These are phyloP conservation scores for Pelobates fuscus DNA, from an alignment of 2,113 vertebrate genomes.

Conservation along the genomic window DNA sequence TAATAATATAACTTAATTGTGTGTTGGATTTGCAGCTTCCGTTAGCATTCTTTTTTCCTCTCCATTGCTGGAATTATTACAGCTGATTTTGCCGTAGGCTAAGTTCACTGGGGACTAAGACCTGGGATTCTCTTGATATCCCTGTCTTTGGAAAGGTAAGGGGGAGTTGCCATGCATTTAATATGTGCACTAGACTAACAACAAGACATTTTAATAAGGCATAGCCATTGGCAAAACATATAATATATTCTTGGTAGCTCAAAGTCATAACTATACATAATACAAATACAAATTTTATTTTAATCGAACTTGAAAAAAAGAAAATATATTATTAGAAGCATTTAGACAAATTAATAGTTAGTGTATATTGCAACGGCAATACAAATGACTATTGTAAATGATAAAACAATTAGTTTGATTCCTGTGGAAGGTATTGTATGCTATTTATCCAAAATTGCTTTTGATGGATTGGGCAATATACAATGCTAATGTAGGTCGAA, in stretches of 20 bases:
- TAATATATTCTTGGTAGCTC: not conserved
- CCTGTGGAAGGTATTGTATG: too few relatives aligned
- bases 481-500: too few relatives aligned
- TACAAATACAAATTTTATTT: conserved; percentile 8
- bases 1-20: conserved; percentile 44
- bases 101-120: conserved; percentile 76
- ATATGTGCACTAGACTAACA: conserved; percentile 53
- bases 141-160: conserved; percentile 79
- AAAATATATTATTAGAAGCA: not conserved
- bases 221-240: conserved; percentile 31
- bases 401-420: too few relatives aligned
- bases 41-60: conserved; percentile 62
- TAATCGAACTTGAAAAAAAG: not conserved
- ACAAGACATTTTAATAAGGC: conserved; percentile 59
- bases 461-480: too few relatives aligned
- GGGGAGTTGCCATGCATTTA: conserved; percentile 56
- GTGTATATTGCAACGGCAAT: too few relatives aligned
- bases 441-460: too few relatives aligned
- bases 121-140: conserved; percentile 84
- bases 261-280: conserved; percentile 7
- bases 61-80: conserved; percentile 77
- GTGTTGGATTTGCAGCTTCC: conserved; percentile 52
- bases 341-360: not conserved
- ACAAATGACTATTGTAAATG: too few relatives aligned
- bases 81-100: conserved; percentile 80